Evolutionary conservation across 2,888 invertebrate species (phyloP).

Genomic region (Eilema depressum): DNA sequence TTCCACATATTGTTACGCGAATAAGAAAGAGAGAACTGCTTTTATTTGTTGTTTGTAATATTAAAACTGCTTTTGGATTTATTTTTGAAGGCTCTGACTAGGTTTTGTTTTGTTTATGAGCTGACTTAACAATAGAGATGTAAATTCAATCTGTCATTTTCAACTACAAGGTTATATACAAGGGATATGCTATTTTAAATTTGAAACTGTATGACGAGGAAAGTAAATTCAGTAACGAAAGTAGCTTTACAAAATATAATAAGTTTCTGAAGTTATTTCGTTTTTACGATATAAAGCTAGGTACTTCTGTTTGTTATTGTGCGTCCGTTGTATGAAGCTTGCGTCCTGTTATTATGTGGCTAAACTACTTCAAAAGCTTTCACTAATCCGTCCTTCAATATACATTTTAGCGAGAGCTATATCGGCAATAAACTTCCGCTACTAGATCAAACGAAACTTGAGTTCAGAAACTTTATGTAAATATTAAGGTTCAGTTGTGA

Average conservation of each 20-base stretch:
- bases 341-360: not conserved
- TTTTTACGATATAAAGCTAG: not conserved
- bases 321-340: not conserved
- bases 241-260: not conserved
- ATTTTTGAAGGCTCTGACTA: not conserved
- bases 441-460: not conserved
- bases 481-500: not conserved
- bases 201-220: not conserved
- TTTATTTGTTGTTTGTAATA: not conserved
- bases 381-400: not conserved
- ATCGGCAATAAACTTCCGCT: not conserved
- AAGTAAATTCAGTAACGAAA: not conserved
- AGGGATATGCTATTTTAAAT: not conserved
- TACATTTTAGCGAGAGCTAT: not conserved
- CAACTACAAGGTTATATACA: too few species aligned
- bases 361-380: conserved; percentile 3
- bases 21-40: not conserved
- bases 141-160: not conserved
- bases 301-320: not conserved
- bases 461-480: not conserved
- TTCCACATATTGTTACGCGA: not conserved
- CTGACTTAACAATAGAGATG: not conserved
- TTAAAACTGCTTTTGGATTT: not conserved
- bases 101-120: not conserved
- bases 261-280: not conserved